Conservation (phyloP, 2,113 vertebrate species). For the Hippolais icterina region DNA sequence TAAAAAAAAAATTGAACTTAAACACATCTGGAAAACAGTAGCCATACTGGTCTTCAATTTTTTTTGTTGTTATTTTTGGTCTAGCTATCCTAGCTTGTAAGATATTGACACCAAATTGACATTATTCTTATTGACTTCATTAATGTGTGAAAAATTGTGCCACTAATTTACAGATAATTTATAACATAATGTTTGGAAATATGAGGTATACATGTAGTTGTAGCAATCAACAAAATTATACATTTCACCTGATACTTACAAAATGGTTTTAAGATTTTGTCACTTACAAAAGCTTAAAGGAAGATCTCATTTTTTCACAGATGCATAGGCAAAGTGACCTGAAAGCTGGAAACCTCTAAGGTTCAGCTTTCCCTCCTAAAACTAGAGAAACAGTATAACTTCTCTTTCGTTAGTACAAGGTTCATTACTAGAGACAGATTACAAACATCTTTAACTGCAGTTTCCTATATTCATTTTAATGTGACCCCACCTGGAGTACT, state of each 20-base stretch:
- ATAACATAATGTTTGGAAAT: neutral
- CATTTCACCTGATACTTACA: rapidly evolving
- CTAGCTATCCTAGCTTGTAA: neutral
- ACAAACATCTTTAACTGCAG: neutral
- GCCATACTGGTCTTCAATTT: neutral
- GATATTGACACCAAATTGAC: neutral
- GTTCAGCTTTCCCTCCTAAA: neutral
- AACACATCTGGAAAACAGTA: neutral
- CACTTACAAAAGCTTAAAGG: neutral
- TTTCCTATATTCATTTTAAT: neutral
- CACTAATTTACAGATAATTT: neutral
- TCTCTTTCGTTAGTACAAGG: neutral
- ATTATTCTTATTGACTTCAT: neutral
- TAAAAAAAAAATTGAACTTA: neutral
- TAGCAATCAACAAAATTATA: neutral
- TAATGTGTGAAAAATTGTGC: neutral
- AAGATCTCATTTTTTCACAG: neutral
- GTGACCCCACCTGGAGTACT: neutral
- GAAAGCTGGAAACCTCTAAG: neutral
- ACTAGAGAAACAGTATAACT: neutral
- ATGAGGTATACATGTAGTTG: neutral
- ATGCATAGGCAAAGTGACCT: neutral
- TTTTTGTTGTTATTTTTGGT: neutral
- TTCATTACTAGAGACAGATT: neutral
- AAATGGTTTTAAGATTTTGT: neutral